phyloP scores from a whole-genome alignment of 2,888 invertebrate genomes.

The Abscondita cerata region DNA sequence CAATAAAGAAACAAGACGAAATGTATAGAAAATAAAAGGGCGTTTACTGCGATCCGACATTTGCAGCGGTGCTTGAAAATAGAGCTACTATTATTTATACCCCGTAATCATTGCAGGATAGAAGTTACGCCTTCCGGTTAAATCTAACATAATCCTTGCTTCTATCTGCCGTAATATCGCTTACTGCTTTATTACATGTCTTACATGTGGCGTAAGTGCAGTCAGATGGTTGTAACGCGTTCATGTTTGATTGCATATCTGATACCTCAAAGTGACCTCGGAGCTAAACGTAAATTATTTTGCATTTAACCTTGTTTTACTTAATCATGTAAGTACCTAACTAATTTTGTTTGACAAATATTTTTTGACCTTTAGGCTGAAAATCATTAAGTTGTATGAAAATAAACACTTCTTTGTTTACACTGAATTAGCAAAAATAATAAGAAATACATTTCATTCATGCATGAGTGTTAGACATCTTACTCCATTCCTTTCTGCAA shows the following conservation, averaged over 20 bases:
- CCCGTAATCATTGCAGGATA: constrained; percentile 27
- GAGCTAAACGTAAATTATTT: neutral
- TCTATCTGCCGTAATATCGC: constrained; percentile 27
- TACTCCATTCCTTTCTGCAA: no score
- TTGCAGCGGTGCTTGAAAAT: constrained; percentile 22
- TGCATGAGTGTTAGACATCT: no score
- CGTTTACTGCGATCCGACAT: constrained; percentile 18
- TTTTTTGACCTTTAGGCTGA: no score
- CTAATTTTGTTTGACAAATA: no score
- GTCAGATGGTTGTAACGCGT: constrained; percentile 10
- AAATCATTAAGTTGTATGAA: no score
- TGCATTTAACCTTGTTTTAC: neutral
- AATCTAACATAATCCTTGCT: constrained; percentile 19
- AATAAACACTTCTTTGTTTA: no score
- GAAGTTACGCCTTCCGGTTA: constrained; percentile 25
- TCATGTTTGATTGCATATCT: constrained; percentile 10
- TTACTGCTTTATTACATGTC: constrained; percentile 21
- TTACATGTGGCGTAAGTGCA: constrained; percentile 16
- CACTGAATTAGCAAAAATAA: no score
- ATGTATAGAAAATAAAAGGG: constrained; percentile 12
- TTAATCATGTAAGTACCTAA: no score
- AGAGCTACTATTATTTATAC: constrained; percentile 27
- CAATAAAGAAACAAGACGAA: no score
- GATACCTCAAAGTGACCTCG: constrained; percentile 2
- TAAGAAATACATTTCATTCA: no score